phyloP scores from a whole-genome alignment of 2,113 vertebrate genomes.

The Crotalus horridus region DNA sequence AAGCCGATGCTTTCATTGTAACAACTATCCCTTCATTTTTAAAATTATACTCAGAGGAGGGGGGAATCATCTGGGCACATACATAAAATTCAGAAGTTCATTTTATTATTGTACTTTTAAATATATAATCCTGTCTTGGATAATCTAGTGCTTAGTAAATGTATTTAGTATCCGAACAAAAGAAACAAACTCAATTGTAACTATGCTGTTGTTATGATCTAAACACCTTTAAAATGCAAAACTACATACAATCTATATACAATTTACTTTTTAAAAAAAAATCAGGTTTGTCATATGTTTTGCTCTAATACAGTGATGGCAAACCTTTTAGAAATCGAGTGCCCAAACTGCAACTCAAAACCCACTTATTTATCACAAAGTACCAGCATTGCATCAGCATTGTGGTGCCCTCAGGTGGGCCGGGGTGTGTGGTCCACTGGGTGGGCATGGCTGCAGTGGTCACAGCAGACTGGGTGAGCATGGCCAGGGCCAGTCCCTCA shows the following conservation, averaged over 20 bases:
- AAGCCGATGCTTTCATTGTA: not conserved
- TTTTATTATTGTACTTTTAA: not conserved
- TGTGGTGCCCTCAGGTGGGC: too few species aligned
- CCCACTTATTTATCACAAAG: too few species aligned
- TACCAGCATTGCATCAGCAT: too few species aligned
- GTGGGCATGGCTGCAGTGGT: too few species aligned
- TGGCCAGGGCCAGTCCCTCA: too few species aligned
- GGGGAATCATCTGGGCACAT: not conserved
- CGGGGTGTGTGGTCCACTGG: too few species aligned
- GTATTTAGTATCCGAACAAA: not conserved
- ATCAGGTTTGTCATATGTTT: not conserved
- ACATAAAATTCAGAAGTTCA: not conserved
- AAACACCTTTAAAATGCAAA: not conserved
- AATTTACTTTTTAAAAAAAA: not conserved
- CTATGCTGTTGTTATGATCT: not conserved
- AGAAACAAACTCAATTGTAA: not conserved
- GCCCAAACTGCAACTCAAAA: too few species aligned
- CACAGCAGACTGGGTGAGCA: too few species aligned
- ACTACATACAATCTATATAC: not conserved
- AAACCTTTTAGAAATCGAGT: too few species aligned
- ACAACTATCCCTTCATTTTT: not conserved
- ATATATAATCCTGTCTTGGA: not conserved
- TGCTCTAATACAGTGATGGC: not conserved
- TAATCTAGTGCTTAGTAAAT: not conserved
- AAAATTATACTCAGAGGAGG: not conserved